Evolutionary conservation across 2,113 vertebrate species (phyloP), one percentile per base, ranked within the genome.

Genomic region (Malurus cyaneus): DNA sequence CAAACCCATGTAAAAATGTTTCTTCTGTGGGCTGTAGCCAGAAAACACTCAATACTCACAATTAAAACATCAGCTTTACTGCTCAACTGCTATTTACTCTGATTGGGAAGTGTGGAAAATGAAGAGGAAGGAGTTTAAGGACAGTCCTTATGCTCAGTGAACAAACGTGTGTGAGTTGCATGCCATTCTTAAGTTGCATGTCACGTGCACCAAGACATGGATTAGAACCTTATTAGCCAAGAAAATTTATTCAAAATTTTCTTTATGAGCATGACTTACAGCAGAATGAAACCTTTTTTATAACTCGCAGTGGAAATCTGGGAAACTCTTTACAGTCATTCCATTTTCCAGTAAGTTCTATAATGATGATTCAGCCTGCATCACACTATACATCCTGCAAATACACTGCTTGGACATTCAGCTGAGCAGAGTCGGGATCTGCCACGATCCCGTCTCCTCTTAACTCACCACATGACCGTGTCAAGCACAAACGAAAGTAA

Each of bases 301-400:
- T 18, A 49, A 23, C 71, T 80, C 81, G 80, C 72, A 42, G 39
- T 79, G 69, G 80, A 83, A 90, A 90, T 46, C 42, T 34, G 44
- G 44, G 47, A 56, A 93, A 64, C 60, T 70, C 52, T 84, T 87
- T 76, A 69, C 24, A 88, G 86, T 44, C 60, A 86, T 60, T 8
- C 34, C 13, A 9, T 83, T 94, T 96, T 92, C 95, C 94, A 92
- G 67, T 50, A 90, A 92, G 44, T 82, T 94, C 80, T 41, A 49
- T 29, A 28, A 26, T 4, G n/a, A 15, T 92, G 87, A 94, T 92
- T 94, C 89, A 89, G 56, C 29, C 84, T 44, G 57, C 17, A 69
- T 69, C 62, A 92, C 62, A 23, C 46, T 86, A 81, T 32, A 84
- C 26, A 62, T 62, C 82, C 85, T 93, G 89, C 46, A 94, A 93